Evolutionary conservation across 2,888 invertebrate genomes (phyloP).

Genomic region (Microdon myrmicae): DNA sequence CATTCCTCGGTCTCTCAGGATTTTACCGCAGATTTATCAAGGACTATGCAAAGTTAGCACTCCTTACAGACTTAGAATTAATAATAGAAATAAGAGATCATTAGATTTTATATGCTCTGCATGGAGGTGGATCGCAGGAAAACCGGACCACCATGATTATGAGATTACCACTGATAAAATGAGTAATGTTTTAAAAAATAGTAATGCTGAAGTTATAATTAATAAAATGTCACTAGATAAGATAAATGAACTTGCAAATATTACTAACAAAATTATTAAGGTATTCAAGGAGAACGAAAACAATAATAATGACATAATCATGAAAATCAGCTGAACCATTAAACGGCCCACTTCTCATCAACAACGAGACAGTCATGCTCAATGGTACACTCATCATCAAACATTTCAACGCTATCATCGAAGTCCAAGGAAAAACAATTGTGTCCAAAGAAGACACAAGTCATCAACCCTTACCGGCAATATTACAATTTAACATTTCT

Average conservation of each 20-base stretch:
- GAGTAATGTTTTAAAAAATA: conserved; percentile 36
- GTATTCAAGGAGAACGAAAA: conserved; percentile 13
- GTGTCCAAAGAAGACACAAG: conserved; percentile 2
- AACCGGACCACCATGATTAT: conserved; percentile 30
- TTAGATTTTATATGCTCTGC: conserved; percentile 25
- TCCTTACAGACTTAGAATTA: conserved; percentile 10
- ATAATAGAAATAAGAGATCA: conserved; percentile 14
- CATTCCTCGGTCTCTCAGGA: conserved; percentile 15
- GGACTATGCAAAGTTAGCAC: conserved; percentile 13
- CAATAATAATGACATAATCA: conserved; percentile 11
- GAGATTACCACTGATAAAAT: conserved; percentile 28
- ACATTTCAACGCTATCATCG: not conserved
- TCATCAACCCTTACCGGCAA: conserved; percentile 2
- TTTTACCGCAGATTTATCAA: conserved; percentile 8
- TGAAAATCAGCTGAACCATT: conserved; percentile 20
- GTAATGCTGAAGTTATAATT: conserved; percentile 37
- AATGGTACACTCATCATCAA: conserved; percentile 5
- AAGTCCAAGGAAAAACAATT: conserved; percentile 1
- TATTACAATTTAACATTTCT: too few relatives aligned
- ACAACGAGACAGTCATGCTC: not conserved
- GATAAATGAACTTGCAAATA: conserved; percentile 25
- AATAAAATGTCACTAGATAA: conserved; percentile 31
- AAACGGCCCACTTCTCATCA: not conserved
- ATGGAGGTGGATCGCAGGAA: conserved; percentile 40
- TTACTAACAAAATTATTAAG: conserved; percentile 18